Evolutionary conservation across 2,888 invertebrate genomes (phyloP), one percentile per base, ranked within the genome.

Genomic region (Lysandra coridon): DNA sequence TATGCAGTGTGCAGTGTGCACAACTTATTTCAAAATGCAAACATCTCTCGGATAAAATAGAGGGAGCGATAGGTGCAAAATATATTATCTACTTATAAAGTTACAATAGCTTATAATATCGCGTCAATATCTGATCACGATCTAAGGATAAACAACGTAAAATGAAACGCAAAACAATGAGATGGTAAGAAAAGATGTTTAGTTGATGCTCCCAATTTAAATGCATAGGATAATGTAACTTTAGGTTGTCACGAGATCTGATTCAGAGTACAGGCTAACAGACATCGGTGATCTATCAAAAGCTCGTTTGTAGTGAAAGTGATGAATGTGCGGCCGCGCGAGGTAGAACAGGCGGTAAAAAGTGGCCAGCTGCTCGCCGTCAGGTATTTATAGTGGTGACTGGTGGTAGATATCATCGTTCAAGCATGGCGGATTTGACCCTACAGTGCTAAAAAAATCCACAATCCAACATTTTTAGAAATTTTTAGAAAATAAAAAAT

Each of bases 241-340:
- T 17, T 6, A 14, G 30, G 33, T 37, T 69, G 69, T 69, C 4
- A 37, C 33, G 12, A 12, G 17, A 69, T 69, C 69, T 69, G 33
- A 37, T 14, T 33, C 69, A 14, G 33, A n/a, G 49, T 23, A 12
- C 74, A 12, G 49, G 49, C n/a, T 23, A 10, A 44, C 49, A 30
- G 74, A 74, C 73, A 37, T 76, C 57, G 53, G 33, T 33, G 5
- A 53, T 76, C 75, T 17, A 76, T 76, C 57, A 76, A 76, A 76
- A 57, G 76, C 76, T 57, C 57, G 76, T 76, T 76, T 76, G 76
- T 57, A 57, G 76, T 57, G 76, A 76, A 76, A 76, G 76, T 76
- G 76, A 76, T 76, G 57, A 5, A 57, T 76, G 57, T 30, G 57
- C 14, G 53, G 49, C 53, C 57, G 76, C 76, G 76, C 37, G 76